A percentile compares a stretch with the other conserved stretches of the same genome.
Evolutionary conservation across 2,888 invertebrate species (phyloP).

Genomic region (Tholera decimalis): DNA sequence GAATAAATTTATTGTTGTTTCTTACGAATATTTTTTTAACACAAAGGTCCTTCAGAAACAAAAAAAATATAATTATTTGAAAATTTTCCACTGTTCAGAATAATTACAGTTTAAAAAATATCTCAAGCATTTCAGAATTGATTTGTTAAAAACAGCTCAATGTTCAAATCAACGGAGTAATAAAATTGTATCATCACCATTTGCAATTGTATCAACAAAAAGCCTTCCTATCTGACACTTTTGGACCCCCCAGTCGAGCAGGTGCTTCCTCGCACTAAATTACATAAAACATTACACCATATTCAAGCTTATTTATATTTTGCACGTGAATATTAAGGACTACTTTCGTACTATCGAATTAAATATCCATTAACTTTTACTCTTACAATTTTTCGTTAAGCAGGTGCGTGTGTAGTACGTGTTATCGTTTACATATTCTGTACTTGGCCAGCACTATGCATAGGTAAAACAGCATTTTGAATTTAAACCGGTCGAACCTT

Average conservation of each 20-base stretch:
- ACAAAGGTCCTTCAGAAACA: too few species aligned
- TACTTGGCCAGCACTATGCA: conserved; percentile 19
- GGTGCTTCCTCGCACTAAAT: conserved; percentile 65
- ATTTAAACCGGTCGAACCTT: conserved; percentile 59
- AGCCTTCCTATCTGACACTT: conserved; percentile 55
- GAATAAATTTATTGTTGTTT: too few species aligned
- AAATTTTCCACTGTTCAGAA: too few species aligned
- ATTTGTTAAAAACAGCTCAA: conserved; percentile 10
- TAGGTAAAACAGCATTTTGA: conserved; percentile 51
- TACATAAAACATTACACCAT: conserved; percentile 61
- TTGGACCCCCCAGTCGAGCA: conserved; percentile 71
- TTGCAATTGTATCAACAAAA: conserved; percentile 72
- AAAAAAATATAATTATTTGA: too few species aligned
- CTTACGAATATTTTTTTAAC: too few species aligned
- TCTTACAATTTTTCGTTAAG: conserved; percentile 33
- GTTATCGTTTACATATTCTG: conserved; percentile 24
- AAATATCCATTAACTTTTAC: conserved; percentile 53
- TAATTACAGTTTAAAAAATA: too few species aligned
- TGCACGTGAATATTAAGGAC: conserved; percentile 39
- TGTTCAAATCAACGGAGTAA: conserved; percentile 23
- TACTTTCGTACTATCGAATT: conserved; percentile 53
- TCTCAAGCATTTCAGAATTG: too few species aligned
- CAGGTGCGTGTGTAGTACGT: conserved; percentile 44
- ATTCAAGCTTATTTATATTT: conserved; percentile 51
- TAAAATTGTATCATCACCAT: conserved; percentile 39